Percentiles rank a stretch among this genome's conserved stretches.
phyloP scores from a whole-genome alignment of 2,888 invertebrate genomes.

The Listrodromus nycthemerus region DNA sequence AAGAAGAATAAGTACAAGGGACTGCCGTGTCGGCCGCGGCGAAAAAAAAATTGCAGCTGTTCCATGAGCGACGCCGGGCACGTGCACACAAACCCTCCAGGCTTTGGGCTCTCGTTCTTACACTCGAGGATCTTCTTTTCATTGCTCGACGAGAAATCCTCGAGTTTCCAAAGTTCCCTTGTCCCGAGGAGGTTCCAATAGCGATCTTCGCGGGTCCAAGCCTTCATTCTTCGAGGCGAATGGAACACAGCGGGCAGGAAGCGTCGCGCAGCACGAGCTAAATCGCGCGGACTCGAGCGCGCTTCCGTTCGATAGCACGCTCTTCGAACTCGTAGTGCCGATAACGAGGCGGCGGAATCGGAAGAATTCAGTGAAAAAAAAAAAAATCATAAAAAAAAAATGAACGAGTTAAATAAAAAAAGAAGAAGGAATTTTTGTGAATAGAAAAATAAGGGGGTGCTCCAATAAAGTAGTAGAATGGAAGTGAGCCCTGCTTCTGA shows the following conservation, averaged over 20 bases:
- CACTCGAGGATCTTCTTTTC: conserved; percentile 55
- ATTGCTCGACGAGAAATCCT: conserved; percentile 53
- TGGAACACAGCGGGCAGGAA: background rate
- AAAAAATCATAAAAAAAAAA: background rate
- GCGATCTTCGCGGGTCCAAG: conserved; percentile 40
- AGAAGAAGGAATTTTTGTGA: background rate
- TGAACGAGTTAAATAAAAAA: conserved; percentile 5
- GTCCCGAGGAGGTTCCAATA: conserved; percentile 29
- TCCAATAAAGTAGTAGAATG: conserved; percentile 29
- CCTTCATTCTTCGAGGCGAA: conserved; percentile 40
- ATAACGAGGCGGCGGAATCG: conserved; percentile 37
- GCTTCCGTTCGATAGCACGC: conserved; percentile 56
- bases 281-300: conserved; percentile 39
- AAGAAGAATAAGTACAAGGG: conserved; percentile 37
- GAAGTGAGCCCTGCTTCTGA: conserved; percentile 39
- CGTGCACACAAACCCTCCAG: conserved; percentile 71
- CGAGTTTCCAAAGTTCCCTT: conserved; percentile 62
- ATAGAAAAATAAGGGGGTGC: conserved; percentile 35
- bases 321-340: conserved; percentile 29
- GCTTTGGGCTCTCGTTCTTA: conserved; percentile 32
- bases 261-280: conserved; percentile 9
- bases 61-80: conserved; percentile 70
- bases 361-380: background rate
- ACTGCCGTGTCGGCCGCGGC: conserved; percentile 22
- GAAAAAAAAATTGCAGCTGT: conserved; percentile 77